Evolutionary conservation across 2,797 vertebrate genomes (phyloP).

Genomic region (Tragopan temminckii): DNA sequence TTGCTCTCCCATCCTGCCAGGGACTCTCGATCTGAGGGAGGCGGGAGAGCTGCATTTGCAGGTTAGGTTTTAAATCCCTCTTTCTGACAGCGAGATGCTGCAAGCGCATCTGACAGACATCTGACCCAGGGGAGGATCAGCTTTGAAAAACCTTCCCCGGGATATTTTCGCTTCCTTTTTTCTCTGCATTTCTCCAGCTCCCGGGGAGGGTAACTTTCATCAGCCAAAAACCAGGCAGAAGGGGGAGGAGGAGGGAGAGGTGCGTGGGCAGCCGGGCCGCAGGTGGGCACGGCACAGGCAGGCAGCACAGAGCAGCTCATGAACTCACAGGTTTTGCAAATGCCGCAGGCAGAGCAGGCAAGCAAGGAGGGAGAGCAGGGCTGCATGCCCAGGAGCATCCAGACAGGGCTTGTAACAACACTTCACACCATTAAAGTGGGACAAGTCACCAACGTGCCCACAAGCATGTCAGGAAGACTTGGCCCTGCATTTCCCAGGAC

Average conservation of each 20-base stretch:
- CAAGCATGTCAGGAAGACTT: background rate
- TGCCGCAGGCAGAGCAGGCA: accelerated
- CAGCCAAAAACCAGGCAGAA: background rate
- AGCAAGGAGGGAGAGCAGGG: background rate
- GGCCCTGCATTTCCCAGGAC: accelerated
- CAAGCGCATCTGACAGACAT: constrained; percentile 40
- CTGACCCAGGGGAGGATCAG: constrained; percentile 58
- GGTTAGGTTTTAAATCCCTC: constrained; percentile 57
- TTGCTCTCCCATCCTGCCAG: constrained; percentile 17
- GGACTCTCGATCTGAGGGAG: background rate
- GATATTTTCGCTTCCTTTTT: constrained; percentile 13
- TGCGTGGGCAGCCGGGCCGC: background rate
- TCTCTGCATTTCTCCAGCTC: constrained; percentile 6
- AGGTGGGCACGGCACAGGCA: accelerated
- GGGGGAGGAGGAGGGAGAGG: background rate
- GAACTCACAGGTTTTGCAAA: background rate
- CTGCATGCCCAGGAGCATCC: accelerated
- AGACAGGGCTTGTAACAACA: background rate
- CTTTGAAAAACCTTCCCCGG: constrained; percentile 40
- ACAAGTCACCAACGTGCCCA: accelerated
- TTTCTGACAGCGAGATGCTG: constrained; percentile 31
- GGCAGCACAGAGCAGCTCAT: background rate
- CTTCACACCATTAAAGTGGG: background rate
- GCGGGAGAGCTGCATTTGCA: background rate
- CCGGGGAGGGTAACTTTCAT: constrained; percentile 28